Conservation (phyloP, 1,140 invertebrate species). For the Coelopa frigida region DNA sequence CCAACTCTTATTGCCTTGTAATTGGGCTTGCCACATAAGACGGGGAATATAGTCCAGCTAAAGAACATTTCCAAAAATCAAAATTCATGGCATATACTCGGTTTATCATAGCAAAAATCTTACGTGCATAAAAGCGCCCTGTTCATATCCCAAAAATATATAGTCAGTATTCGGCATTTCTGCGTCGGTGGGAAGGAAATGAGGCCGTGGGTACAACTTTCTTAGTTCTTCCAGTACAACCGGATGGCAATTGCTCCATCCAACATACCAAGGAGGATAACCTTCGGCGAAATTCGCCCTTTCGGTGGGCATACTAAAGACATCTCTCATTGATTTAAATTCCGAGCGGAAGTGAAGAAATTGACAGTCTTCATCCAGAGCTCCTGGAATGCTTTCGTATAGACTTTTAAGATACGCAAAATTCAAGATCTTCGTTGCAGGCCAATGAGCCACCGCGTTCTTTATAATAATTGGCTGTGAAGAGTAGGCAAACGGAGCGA, state of each 20-base stretch:
- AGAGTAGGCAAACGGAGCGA: slow-evolving; percentile 66
- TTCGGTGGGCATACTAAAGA: slow-evolving; percentile 65
- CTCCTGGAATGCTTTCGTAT: slow-evolving; percentile 58
- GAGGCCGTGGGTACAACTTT: slow-evolving; percentile 68
- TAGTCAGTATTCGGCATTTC: slow-evolving; percentile 85
- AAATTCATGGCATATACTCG: not conserved
- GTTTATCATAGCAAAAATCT: slow-evolving; percentile 49
- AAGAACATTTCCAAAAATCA: slow-evolving; percentile 21
- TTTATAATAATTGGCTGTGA: slow-evolving; percentile 75
- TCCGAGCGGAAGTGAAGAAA: slow-evolving; percentile 86
- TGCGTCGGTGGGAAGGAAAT: slow-evolving; percentile 83
- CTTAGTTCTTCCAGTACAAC: slow-evolving; percentile 66
- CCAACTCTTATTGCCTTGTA: slow-evolving; percentile 82
- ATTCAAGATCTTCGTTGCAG: slow-evolving; percentile 62
- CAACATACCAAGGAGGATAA: slow-evolving; percentile 79
- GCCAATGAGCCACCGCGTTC: slow-evolving; percentile 68
- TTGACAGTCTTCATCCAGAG: slow-evolving; percentile 73
- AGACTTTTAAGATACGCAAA: slow-evolving; percentile 70
- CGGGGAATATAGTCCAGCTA: slow-evolving; percentile 86
- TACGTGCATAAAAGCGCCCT: slow-evolving; percentile 90
- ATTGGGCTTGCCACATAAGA: slow-evolving; percentile 90
- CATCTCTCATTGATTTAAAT: slow-evolving; percentile 67
- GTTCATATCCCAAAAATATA: slow-evolving; percentile 88
- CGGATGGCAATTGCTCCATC: slow-evolving; percentile 87
- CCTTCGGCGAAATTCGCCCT: slow-evolving; percentile 56